Evolutionary conservation across 2,888 invertebrate genomes (phyloP), one percentile per base, ranked within the genome.

Genomic region (Bombylius major): DNA sequence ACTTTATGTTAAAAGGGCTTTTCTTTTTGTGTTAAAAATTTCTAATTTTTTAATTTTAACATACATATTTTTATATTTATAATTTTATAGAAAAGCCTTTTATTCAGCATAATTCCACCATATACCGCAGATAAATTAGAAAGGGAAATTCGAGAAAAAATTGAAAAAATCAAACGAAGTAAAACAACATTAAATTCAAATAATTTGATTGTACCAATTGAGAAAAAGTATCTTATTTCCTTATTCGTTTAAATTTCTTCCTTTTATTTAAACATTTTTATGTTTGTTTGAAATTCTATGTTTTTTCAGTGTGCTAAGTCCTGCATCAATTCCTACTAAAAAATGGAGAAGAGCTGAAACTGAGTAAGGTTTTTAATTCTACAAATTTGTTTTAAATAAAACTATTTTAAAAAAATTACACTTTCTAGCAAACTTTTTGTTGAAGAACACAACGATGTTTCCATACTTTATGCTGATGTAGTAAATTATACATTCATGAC

Each of bases 401-500:
- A 6, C 36, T 51, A 13, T 59, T 32, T 52, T n/a, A 42, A 6
- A 42, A 47, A 11, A 47, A 47, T 47, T 47, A 7, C 14, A 39
- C n/a, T 32, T 57, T 56, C 32, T 42, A 94, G 94, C 64, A 87
- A 91, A 67, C 76, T 92, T 1, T 92, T 92, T 67, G 86, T 95
- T 0, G 89, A 91, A 71, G 84, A 86, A 45, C 92, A 95, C 68
- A 81, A 87, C 14, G 86, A 93, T 67, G 94, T 95, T 3, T 87
- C 90, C 63, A 89, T 95, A 61, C 75, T 95, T 42, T 95, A 91
- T 67, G 94, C 95, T 0, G 95, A 95, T 70, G 91, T 95, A 50
- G 94, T 94, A 0, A 93, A 94, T 73, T 95, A 92, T 67, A 94
- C 94, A 0, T 83, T 85, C 64, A 80, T 92, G 73, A 93, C 95